Evolutionary conservation across 2,888 invertebrate species (phyloP), one percentile per base, ranked within the genome.

Genomic region (Chymomyza fuscimana): DNA sequence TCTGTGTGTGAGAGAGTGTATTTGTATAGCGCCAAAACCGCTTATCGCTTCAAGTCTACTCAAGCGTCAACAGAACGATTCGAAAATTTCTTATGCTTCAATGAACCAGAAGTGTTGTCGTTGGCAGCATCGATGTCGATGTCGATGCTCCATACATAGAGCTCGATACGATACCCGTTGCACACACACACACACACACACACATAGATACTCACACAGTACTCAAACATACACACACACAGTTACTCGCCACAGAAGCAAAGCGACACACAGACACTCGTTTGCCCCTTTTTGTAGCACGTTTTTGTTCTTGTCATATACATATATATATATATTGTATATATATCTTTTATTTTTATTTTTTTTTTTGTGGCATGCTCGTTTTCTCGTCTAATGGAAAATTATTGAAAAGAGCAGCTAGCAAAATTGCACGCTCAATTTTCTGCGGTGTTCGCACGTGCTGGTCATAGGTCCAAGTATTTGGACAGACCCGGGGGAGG

Each of bases 11-110:
- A 1, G 10, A 25, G 29, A 2, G 15, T 5, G 25, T 51, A 83
- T 46, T 46, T 46, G 40, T 46, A 46, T 46, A 46, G 6, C 40
- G 40, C 40, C 12, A 84, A 78, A 85, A 87, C 73, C 83, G 87
- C 85, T 87, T 85, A 85, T 85, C 87, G 85, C 85, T 85, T 85
- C 81, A 87, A 85, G 87, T 87, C 85, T 87, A 85, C 86, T 85
- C 85, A 85, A 85, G 85, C 85, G 85, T 85, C 85, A 85, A 85
- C 81, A 78, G 72, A 87, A 81, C 87, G 87, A 85, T 85, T 85
- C 85, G 87, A 85, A 83, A 85, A 85, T 87, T 85, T 87, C 85
- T 87, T 81, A 85, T 87, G 85, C 85, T 85, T 85, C 85, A 85
- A 69, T 85, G 85, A 85, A 83, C 87, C 87, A 85, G 85, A 87